These are phyloP conservation scores for Pachliopta kotzebuea DNA, from an alignment of 2,888 invertebrate genomes.

Conservation along the genomic window DNA sequence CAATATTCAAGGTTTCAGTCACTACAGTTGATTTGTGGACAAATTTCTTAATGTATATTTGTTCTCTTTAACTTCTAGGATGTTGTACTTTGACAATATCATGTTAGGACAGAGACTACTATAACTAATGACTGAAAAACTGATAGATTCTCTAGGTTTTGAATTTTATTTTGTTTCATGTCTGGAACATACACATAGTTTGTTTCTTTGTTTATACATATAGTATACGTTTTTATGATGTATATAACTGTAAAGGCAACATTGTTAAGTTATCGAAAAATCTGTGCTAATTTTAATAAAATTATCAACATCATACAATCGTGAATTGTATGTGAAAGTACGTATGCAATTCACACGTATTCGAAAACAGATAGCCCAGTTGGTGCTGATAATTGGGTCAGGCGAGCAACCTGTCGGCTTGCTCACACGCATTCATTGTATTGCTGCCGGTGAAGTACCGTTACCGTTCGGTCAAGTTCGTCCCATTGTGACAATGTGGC, in stretches of 20 bases:
- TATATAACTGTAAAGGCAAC: neutral
- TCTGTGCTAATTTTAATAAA: conserved; percentile 1
- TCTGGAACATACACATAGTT: no score
- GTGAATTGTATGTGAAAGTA: conserved; percentile 52
- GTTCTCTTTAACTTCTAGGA: no score
- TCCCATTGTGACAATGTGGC: conserved; percentile 60
- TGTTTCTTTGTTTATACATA: neutral
- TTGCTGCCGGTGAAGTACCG: conserved; percentile 67
- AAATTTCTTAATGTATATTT: no score
- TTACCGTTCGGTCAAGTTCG: conserved; percentile 75
- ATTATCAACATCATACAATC: conserved; percentile 9
- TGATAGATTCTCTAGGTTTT: no score
- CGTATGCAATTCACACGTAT: conserved; percentile 64
- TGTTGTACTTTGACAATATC: no score
- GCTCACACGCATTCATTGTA: conserved; percentile 51
- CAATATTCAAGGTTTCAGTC: no score
- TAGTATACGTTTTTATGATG: neutral
- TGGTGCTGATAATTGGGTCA: conserved; percentile 73
- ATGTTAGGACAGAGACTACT: no score
- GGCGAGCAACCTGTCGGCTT: conserved; percentile 75
- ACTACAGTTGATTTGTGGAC: no score
- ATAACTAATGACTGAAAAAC: no score
- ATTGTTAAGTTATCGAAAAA: neutral
- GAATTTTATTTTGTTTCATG: no score
- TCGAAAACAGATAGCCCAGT: conserved; percentile 67